Base-by-base conservation (phyloP, 2,113 vertebrate genomes). In the Atractosteus spatula region DNA sequence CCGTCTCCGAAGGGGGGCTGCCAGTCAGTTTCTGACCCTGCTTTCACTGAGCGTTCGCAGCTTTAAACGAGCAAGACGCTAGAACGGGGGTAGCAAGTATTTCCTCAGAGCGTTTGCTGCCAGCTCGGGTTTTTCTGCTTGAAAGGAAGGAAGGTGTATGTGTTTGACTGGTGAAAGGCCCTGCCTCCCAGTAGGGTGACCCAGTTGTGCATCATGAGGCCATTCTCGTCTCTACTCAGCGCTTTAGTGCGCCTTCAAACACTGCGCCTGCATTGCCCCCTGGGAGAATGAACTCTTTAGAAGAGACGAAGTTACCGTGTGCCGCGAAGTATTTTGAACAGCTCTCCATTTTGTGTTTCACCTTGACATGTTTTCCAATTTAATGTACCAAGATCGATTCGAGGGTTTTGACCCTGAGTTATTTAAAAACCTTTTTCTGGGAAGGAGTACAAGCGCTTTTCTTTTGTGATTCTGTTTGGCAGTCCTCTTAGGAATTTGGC, bases 381-480 rank as follows among this genome's bases (percentile, higher is more conserved):
- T 68, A 43, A 70, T 45, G 6, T 55, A 62, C 8, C 59, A 75
- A 56, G 66, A 47, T 16, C 7, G 56, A 43, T 73, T 55, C 54
- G 55, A 56, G 41, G 45, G 55, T 55, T 29, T 62, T 62, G n/a
- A 12, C n/a, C 55, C 41, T 4, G 43, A 17, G 4, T 16, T 8
- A 1, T 17, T 66, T 41, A 13, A 66, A 61, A 73, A 45, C 44
- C 59, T 69, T 3, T 12, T 65, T 56, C 56, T 43, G 57, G 57
- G 56, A 51, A 62, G 67, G 62, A 73, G 65, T 67, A 16, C 17
- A 67, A 78, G 61, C 56, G 68, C 61, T 70, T 70, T 44, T 71
- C 69, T 61, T 56, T 76, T 81, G 78, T 81, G 71, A 81, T 80
- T 77, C 75, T 70, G 77, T 70, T 80, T 83, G 78, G 73, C 76